Conservation (phyloP, 2,113 vertebrate genomes). For the Lepisosteus oculatus region DNA sequence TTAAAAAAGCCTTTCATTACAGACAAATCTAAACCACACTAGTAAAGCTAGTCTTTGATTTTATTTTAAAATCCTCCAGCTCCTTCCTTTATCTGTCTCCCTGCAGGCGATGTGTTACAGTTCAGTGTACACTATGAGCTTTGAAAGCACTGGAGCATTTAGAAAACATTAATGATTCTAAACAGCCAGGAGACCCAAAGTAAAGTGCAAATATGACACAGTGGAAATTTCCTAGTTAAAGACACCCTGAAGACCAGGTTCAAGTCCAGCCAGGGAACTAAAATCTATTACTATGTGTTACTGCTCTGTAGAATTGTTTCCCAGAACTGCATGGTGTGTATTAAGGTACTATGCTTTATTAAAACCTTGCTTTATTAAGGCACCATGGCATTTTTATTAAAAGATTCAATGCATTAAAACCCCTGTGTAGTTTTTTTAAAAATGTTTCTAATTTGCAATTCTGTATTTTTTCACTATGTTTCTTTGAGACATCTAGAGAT, state of each 20-base stretch:
- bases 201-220: not conserved
- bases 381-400: too few species aligned
- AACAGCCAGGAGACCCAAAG: slow-evolving; percentile 32
- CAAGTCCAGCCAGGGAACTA: too few species aligned
- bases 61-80: slow-evolving; percentile 21
- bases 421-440: too few species aligned
- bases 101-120: slow-evolving; percentile 52
- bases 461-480: too few species aligned
- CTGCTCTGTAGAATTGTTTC: too few species aligned
- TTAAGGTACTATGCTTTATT: too few species aligned
- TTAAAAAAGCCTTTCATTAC: slow-evolving; percentile 4
- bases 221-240: slow-evolving; percentile 21
- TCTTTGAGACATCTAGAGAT: too few species aligned
- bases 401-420: too few species aligned
- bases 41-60: slow-evolving; percentile 35
- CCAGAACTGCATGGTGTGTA: too few species aligned
- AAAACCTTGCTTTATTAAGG: too few species aligned
- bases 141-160: slow-evolving; percentile 50
- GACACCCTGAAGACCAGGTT: not conserved
- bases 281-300: too few species aligned
- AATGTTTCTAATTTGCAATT: too few species aligned
- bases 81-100: slow-evolving; percentile 32
- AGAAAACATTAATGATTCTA: slow-evolving; percentile 42
- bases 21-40: slow-evolving; percentile 27
- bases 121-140: slow-evolving; percentile 52